phyloP scores from a whole-genome alignment of 2,113 vertebrate genomes.

The Hipposideros armiger region DNA sequence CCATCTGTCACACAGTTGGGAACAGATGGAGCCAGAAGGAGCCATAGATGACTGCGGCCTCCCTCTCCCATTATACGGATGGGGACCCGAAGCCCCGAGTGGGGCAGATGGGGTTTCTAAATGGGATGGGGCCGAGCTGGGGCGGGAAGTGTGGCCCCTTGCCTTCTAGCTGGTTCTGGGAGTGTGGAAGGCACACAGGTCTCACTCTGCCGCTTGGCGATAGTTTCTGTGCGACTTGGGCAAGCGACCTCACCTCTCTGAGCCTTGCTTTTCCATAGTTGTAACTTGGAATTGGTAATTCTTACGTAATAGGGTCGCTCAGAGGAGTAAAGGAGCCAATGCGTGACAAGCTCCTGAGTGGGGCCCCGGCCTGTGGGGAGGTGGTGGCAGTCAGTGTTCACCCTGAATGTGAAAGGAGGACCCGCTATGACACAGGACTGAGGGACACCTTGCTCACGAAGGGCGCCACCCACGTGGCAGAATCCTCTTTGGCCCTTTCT shows the following conservation, averaged over 20 bases:
- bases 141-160: background rate
- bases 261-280: background rate
- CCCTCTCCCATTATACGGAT: slow-evolving; percentile 71
- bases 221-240: background rate
- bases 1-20: slow-evolving; percentile 56
- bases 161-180: background rate
- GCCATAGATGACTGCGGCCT: background rate
- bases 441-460: background rate
- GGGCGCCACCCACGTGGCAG: background rate
- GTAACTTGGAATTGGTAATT: background rate
- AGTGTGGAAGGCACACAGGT: rapidly evolving
- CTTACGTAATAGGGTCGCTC: rapidly evolving
- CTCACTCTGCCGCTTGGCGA: background rate
- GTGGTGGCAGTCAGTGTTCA: rapidly evolving
- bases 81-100: background rate
- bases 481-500: background rate
- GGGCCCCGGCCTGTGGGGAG: background rate
- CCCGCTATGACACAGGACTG: rapidly evolving
- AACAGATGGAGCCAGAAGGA: slow-evolving; percentile 65
- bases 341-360: rapidly evolving
- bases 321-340: background rate
- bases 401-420: background rate
- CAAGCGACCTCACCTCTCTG: background rate
- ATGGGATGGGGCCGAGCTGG: background rate
- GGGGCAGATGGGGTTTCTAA: background rate